Conservation (phyloP, 2,888 invertebrate species). For the Netelia virgata region DNA sequence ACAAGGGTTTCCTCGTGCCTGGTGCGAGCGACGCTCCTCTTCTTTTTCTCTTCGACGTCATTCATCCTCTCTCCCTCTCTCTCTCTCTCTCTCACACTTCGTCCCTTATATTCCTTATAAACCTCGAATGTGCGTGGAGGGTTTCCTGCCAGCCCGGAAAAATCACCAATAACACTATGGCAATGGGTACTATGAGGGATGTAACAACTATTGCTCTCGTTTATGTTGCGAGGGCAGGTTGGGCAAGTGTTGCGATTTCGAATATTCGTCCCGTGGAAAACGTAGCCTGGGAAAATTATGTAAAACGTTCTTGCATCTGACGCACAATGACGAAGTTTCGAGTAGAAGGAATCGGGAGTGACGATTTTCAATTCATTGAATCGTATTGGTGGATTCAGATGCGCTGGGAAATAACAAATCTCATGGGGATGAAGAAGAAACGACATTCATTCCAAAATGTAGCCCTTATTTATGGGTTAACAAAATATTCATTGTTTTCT, state of each 20-base stretch:
- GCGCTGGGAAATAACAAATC: background rate
- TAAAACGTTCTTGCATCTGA: conserved; percentile 73
- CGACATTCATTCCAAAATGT: background rate
- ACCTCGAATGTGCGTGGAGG: conserved; percentile 35
- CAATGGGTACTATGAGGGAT: conserved; percentile 21
- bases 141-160: conserved; percentile 35
- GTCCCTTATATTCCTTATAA: conserved; percentile 35
- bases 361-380: background rate
- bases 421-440: background rate
- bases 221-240: conserved; percentile 69
- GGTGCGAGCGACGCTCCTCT: conserved; percentile 41
- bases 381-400: background rate
- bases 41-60: conserved; percentile 49
- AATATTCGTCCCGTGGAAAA: conserved; percentile 68
- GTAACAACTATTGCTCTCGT: conserved; percentile 50
- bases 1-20: conserved; percentile 69
- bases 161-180: conserved; percentile 28
- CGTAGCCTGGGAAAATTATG: conserved; percentile 78
- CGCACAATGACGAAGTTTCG: conserved; percentile 31
- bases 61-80: conserved; percentile 15
- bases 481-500: no score
- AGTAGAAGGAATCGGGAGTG: conserved; percentile 14
- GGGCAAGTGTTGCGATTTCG: conserved; percentile 78
- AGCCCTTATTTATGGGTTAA: background rate
- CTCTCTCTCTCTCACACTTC: conserved; percentile 21